Evolutionary conservation across 1,140 invertebrate species (phyloP), one percentile per base, ranked within the genome.

Genomic region (Saccostrea echinata): DNA sequence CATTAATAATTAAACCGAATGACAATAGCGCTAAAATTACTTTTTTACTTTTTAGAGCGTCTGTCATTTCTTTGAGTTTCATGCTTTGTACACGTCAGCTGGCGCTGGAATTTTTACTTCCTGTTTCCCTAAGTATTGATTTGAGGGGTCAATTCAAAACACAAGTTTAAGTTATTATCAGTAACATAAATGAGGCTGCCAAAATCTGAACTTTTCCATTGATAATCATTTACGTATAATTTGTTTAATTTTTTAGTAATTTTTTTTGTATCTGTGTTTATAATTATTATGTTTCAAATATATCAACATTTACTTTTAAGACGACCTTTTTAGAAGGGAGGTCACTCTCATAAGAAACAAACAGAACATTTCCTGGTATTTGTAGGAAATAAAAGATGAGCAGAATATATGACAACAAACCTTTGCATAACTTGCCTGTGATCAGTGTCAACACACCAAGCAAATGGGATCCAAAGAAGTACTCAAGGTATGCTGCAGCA

Each of bases 371-470:
- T 76, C 68, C 68, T 76, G 68, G 13, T 76, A 12, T 6, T 16
- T 33, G 13, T 4, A 13, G 12, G 55, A 61, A 85, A 9, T 6
- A 33, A 51, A 68, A 64, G 30, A 88, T 88, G 87, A 88, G 87
- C 30, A 85, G 87, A 43, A 68, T 88, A 51, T 88, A 88, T 71
- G 84, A 88, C 43, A 80, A 88, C 43, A 88, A 88, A 71, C 87
- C 87, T 11, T 53, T 88, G 33, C 51, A 68, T 51, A 88, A 88
- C 24, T 55, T 88, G 43, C 84, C 84, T 21, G 84, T 88, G 16
- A 64, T 85, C n/a, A 88, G 30, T 52, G 61, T 90, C 24, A 43
- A 84, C 12, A 51, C 83, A 21, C 24, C 52, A 6, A n/a, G 8
- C 57, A 64, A 81, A 84, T 88, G 85, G 85, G 64, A 81, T 8